phyloP scores from a whole-genome alignment of 1,140 invertebrate genomes.

The Dendroctonus ponderosae region DNA sequence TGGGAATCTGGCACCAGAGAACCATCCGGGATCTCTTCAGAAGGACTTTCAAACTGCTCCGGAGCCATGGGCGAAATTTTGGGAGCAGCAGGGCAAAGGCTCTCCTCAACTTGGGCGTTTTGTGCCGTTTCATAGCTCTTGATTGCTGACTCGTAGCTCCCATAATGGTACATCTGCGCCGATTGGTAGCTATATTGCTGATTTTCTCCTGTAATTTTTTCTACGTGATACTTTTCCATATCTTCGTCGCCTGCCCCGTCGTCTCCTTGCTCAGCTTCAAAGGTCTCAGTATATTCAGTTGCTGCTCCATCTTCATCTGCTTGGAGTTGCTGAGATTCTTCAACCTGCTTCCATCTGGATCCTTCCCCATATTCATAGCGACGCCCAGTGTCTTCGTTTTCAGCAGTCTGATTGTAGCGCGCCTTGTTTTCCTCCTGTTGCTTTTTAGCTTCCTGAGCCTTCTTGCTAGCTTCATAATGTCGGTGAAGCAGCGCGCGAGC shows the following conservation, averaged over 20 bases:
- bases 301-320: neutral
- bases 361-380: neutral
- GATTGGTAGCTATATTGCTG: too few species aligned
- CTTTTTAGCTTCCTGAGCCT: conserved; percentile 3
- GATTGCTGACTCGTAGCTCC: too few species aligned
- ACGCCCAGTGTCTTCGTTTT: neutral
- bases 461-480: neutral
- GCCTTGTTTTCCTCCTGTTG: neutral
- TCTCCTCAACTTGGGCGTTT: neutral
- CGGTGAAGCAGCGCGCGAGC: conserved; percentile 7
- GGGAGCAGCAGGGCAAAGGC: conserved; percentile 5
- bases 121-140: too few species aligned
- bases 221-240: conserved; percentile 14
- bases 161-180: too few species aligned
- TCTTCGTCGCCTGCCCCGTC: conserved; percentile 6
- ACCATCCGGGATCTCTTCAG: neutral
- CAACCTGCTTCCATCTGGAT: too few species aligned
- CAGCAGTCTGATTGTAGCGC: neutral
- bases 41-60: neutral
- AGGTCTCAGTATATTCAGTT: neutral
- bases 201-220: neutral
- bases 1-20: neutral
- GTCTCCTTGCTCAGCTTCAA: neutral
- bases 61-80: neutral
- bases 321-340: neutral